These are phyloP conservation scores for Eupithecia inturbata DNA, from an alignment of 2,888 invertebrate genomes.

Conservation along the genomic window DNA sequence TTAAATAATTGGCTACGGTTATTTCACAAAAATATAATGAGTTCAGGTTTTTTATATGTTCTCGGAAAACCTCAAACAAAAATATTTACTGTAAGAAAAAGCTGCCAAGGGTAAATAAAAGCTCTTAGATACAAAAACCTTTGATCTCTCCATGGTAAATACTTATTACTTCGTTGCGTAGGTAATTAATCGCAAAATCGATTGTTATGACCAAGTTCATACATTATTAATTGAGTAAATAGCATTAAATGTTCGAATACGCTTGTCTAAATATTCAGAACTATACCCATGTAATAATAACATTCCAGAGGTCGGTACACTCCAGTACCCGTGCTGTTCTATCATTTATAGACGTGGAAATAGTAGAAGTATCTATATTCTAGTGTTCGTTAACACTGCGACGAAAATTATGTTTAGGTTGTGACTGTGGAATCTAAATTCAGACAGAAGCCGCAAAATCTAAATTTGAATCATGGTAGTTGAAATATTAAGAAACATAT, in stretches of 20 bases:
- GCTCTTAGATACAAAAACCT: background rate
- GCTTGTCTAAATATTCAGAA: constrained; percentile 6
- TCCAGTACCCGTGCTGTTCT: constrained; percentile 9
- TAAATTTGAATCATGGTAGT: background rate
- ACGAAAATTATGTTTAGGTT: background rate
- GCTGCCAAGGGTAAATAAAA: background rate
- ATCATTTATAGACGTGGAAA: constrained; percentile 23
- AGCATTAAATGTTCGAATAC: constrained; percentile 8
- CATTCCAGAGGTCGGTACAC: constrained; percentile 20
- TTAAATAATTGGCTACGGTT: background rate
- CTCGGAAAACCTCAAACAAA: background rate
- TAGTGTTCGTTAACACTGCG: background rate
- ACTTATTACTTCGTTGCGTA: background rate
- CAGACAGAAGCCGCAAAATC: background rate
- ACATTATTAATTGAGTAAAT: constrained; percentile 9
- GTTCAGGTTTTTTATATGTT: background rate
- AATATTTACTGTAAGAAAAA: background rate
- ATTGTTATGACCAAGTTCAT: constrained; percentile 4
- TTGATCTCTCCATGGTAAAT: background rate
- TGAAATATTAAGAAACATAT: background rate
- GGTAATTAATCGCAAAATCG: background rate
- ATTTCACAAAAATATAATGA: background rate
- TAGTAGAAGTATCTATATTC: constrained; percentile 1
- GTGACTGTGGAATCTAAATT: background rate
- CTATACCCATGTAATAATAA: constrained; percentile 21